These are phyloP conservation scores for Hypocryptadius cinnamomeus DNA, from an alignment of 2,113 vertebrate genomes.

Conservation along the genomic window DNA sequence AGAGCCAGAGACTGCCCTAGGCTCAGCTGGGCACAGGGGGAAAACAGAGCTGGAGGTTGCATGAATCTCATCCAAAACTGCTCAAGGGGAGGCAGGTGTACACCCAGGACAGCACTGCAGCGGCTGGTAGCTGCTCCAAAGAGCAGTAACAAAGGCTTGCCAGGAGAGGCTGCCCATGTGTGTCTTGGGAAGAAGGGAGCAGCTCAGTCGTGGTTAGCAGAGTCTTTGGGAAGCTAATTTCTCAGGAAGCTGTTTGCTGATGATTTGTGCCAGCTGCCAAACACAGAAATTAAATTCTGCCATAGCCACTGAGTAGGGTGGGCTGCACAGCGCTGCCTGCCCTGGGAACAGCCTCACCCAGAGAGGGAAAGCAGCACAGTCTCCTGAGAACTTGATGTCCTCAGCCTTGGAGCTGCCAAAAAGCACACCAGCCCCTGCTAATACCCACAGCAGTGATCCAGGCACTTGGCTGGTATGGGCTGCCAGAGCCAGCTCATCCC, in stretches of 20 bases:
- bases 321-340: not conserved
- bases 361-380: accelerated
- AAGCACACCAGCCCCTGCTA: not conserved
- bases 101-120: not conserved
- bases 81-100: not conserved
- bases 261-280: not conserved
- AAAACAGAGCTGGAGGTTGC: accelerated
- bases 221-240: not conserved
- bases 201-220: not conserved
- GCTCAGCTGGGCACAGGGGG: not conserved
- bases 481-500: not conserved
- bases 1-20: accelerated
- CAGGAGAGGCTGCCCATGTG: not conserved
- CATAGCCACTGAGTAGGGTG: not conserved
- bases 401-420: not conserved
- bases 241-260: not conserved
- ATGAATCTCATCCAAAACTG: not conserved
- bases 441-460: not conserved
- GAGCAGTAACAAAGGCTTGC: not conserved
- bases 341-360: not conserved
- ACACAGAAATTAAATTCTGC: not conserved
- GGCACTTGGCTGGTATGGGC: not conserved
- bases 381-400: not conserved
- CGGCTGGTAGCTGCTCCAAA: not conserved
- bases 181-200: not conserved